Percentiles rank a stretch among this genome's conserved stretches.
Conservation (phyloP, 2,113 vertebrate species). For the Erpornis zantholeuca region DNA sequence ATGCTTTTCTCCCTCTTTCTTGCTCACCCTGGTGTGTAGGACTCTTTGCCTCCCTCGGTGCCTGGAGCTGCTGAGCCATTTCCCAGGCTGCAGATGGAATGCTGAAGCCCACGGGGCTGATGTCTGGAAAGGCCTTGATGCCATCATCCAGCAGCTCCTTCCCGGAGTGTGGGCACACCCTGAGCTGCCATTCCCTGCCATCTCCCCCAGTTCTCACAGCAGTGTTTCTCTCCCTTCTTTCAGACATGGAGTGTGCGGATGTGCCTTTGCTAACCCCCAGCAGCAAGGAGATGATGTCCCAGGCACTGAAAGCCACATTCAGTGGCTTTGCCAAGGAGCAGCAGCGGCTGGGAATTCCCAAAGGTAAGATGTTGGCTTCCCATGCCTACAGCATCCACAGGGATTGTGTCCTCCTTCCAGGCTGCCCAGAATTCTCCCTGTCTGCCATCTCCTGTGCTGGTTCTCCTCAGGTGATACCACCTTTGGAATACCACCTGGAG, state of each 20-base stretch:
- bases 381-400: neutral
- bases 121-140: neutral
- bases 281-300: slow-evolving; percentile 99
- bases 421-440: neutral
- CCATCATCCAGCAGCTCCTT: neutral
- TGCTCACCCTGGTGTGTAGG: neutral
- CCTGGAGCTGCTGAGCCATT: neutral
- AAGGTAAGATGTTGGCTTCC: slow-evolving; percentile 77
- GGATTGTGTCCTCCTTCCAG: neutral
- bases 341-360: slow-evolving; percentile 92
- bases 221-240: neutral
- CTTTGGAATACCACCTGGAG: neutral
- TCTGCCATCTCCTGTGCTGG: neutral
- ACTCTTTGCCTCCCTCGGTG: neutral
- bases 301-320: slow-evolving; percentile 95
- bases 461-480: neutral
- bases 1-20: neutral
- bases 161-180: neutral
- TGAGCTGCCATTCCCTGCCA: rapidly evolving
- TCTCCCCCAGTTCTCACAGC: neutral
- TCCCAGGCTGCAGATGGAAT: neutral
- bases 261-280: slow-evolving; percentile 95
- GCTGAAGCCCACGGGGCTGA: neutral
- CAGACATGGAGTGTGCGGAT: slow-evolving; percentile 97
- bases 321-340: slow-evolving; percentile 97